These are phyloP conservation scores for Petrolisthes cinctipes DNA, from an alignment of 2,888 invertebrate genomes.

Conservation along the genomic window DNA sequence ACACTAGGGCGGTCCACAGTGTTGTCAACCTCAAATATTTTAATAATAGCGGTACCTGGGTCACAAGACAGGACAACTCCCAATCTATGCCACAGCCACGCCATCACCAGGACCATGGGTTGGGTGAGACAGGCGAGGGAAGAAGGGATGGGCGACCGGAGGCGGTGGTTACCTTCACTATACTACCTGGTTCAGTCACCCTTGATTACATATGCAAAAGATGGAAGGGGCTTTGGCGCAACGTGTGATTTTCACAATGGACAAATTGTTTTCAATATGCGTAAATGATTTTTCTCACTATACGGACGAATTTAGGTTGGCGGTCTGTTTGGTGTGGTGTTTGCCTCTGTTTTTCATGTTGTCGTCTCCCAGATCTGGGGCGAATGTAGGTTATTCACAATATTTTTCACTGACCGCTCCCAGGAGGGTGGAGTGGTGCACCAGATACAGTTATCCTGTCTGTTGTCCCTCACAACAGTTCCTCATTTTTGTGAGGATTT, in stretches of 20 bases:
- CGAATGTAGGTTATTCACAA: constrained; percentile 35
- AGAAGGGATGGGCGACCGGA: neutral
- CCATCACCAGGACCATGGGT: neutral
- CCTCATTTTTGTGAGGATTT: constrained; percentile 20
- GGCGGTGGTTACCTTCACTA: constrained; percentile 30
- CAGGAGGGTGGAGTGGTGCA: constrained; percentile 15
- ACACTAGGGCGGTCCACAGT: neutral
- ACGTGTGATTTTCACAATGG: constrained; percentile 33
- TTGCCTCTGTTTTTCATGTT: neutral
- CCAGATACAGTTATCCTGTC: constrained; percentile 31
- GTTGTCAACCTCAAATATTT: constrained; percentile 36
- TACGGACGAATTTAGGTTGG: constrained; percentile 12
- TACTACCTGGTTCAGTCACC: constrained; percentile 38
- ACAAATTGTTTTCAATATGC: constrained; percentile 35
- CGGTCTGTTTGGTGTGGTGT: neutral
- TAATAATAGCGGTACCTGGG: constrained; percentile 41
- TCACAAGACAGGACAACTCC: constrained; percentile 41
- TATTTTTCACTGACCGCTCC: constrained; percentile 35
- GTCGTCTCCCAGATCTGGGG: constrained; percentile 6
- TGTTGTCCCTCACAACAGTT: constrained; percentile 5
- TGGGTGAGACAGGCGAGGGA: constrained; percentile 12
- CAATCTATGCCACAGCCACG: constrained; percentile 1
- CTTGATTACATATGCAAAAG: constrained; percentile 42
- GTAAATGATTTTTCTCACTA: neutral
- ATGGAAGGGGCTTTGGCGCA: constrained; percentile 14